A percentile compares a stretch with the other conserved stretches of the same genome.
Conservation (phyloP, 2,888 invertebrate genomes). For the Morpho helenor region DNA sequence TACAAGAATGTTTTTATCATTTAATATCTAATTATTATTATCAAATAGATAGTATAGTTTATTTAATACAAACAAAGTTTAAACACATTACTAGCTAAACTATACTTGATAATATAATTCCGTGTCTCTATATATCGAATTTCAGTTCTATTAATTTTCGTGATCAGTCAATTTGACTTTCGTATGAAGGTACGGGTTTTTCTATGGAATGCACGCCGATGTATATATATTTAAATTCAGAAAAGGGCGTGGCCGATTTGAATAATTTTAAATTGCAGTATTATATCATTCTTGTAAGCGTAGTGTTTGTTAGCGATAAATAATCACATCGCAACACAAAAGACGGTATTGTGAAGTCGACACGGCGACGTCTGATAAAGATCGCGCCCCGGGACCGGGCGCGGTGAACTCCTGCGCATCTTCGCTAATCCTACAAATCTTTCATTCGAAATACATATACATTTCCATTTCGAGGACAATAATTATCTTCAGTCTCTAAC, state of each 20-base stretch:
- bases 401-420: constrained; percentile 35
- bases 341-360: constrained; percentile 70
- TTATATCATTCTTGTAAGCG: constrained; percentile 58
- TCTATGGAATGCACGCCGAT: not conserved
- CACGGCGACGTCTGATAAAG: constrained; percentile 69
- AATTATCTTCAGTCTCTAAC: not conserved
- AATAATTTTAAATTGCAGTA: constrained; percentile 53
- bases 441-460: constrained; percentile 30
- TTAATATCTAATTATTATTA: too few relatives aligned
- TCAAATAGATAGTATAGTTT: too few relatives aligned
- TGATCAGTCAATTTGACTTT: too few relatives aligned
- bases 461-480: constrained; percentile 14
- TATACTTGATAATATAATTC: too few relatives aligned
- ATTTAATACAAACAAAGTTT: too few relatives aligned
- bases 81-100: too few relatives aligned
- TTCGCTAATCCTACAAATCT: constrained; percentile 38
- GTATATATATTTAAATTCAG: constrained; percentile 6
- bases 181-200: too few relatives aligned
- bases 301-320: constrained; percentile 69
- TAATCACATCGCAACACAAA: constrained; percentile 72
- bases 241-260: constrained; percentile 44
- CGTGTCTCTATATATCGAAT: too few relatives aligned
- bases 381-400: constrained; percentile 45
- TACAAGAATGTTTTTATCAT: too few relatives aligned
- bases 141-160: not conserved